phyloP scores from a whole-genome alignment of 2,888 invertebrate genomes.

The Caenorhabditis virilis region DNA sequence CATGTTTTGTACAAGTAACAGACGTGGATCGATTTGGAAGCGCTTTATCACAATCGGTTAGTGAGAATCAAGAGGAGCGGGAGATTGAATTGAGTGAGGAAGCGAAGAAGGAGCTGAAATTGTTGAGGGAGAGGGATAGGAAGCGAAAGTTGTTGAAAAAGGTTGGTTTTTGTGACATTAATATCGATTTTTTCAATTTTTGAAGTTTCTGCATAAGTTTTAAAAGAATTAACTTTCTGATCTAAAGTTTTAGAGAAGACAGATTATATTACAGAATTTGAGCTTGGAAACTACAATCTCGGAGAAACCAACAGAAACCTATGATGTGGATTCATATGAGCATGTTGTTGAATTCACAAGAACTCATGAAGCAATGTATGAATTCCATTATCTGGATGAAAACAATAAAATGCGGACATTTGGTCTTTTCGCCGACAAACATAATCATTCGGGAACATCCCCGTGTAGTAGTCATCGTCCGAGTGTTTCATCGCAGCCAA shows the following conservation, averaged over 20 bases:
- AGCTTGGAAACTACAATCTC: constrained; percentile 1
- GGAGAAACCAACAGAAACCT: constrained; percentile 7
- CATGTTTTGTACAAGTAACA: constrained; percentile 48
- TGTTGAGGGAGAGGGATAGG: constrained; percentile 39
- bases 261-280: too few relatives aligned
- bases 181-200: too few relatives aligned
- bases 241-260: too few relatives aligned
- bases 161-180: too few relatives aligned
- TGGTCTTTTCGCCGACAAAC: constrained; percentile 39
- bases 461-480: too few relatives aligned
- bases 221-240: too few relatives aligned
- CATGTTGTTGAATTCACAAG: constrained; percentile 77
- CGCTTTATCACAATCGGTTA: constrained; percentile 8
- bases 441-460: too few relatives aligned
- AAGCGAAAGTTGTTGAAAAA: constrained; percentile 1
- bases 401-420: constrained; percentile 70
- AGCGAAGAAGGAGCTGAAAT: constrained; percentile 40
- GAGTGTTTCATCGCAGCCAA: not conserved
- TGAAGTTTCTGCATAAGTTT: too few relatives aligned
- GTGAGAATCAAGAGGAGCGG: constrained; percentile 26
- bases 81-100: constrained; percentile 50
- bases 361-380: constrained; percentile 85
- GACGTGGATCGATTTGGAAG: constrained; percentile 34
- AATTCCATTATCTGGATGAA: constrained; percentile 87
- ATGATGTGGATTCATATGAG: constrained; percentile 73